Evolutionary conservation across 2,888 invertebrate species (phyloP).

Genomic region (Lasius platythorax): DNA sequence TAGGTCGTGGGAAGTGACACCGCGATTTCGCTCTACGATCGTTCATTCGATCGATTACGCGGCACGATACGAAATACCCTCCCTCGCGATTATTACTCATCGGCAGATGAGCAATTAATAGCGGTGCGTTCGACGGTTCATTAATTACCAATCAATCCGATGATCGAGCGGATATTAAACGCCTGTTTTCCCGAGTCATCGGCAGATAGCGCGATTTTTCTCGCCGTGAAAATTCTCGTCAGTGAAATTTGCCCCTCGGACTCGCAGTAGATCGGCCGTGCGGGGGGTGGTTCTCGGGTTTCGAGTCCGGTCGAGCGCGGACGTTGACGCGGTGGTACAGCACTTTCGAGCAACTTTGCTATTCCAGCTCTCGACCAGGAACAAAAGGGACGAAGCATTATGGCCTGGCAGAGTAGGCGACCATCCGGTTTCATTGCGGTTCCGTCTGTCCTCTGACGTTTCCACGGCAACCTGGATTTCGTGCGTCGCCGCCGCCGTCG

Average conservation of each 20-base stretch:
- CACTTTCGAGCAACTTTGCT: conserved; percentile 74
- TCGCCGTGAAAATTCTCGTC: conserved; percentile 34
- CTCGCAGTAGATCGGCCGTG: not conserved
- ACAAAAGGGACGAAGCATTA: conserved; percentile 83
- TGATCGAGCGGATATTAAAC: conserved; percentile 64
- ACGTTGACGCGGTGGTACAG: conserved; percentile 66
- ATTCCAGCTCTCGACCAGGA: conserved; percentile 78
- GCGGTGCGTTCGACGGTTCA: conserved; percentile 67
- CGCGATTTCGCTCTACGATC: conserved; percentile 80
- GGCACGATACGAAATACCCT: conserved; percentile 62
- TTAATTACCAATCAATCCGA: conserved; percentile 69
- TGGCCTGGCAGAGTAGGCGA: conserved; percentile 81
- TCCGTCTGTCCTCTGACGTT: conserved; percentile 86
- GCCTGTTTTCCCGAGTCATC: conserved; percentile 66
- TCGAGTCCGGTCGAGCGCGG: conserved; percentile 60
- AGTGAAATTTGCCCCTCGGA: not conserved
- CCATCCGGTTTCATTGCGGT: conserved; percentile 86
- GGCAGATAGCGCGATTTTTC: conserved; percentile 53
- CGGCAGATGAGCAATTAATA: conserved; percentile 67
- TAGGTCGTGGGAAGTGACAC: conserved; percentile 79
- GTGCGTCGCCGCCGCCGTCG: conserved; percentile 72
- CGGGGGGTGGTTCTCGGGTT: not conserved
- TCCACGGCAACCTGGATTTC: conserved; percentile 85
- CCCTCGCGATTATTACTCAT: conserved; percentile 68
- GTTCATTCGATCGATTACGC: conserved; percentile 73